Evolutionary conservation across 2,113 vertebrate genomes (phyloP).

Genomic region (Tringa solitaria): DNA sequence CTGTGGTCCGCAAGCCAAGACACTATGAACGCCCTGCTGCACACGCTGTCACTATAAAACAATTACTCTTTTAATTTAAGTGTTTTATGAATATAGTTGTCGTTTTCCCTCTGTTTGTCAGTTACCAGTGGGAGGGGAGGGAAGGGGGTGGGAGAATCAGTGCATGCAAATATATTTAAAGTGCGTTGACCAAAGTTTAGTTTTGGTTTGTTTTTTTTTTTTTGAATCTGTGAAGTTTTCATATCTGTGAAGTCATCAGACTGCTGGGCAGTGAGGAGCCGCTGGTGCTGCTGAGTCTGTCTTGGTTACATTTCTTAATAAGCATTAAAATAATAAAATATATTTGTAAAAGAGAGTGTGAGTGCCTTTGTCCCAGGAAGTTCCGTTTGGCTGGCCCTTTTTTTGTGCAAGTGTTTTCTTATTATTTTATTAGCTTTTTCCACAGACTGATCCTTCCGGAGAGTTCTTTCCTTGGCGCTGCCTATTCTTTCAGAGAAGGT

Average conservation of each 20-base stretch:
- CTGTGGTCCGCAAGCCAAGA: conserved; percentile 3
- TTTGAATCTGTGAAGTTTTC: conserved; percentile 67
- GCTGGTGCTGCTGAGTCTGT: conserved; percentile 63
- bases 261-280: conserved; percentile 62
- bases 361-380: conserved; percentile 27
- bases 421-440: neutral
- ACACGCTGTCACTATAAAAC: conserved; percentile 18
- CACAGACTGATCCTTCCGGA: neutral
- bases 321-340: conserved; percentile 70
- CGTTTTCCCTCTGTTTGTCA: conserved; percentile 46
- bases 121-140: neutral
- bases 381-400: neutral
- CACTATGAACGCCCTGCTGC: conserved; percentile 14
- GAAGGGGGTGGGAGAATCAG: neutral
- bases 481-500: neutral
- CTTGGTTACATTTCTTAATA: conserved; percentile 69
- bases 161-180: conserved; percentile 62
- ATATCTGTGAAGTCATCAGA: conserved; percentile 66
- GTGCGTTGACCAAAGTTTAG: conserved; percentile 16
- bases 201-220: neutral
- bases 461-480: neutral
- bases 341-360: conserved; percentile 56
- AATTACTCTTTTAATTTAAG: conserved; percentile 59
- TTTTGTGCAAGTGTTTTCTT: neutral
- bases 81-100: conserved; percentile 51